These are phyloP conservation scores for Scrobipalpa costella DNA, from an alignment of 2,888 invertebrate genomes.

Conservation along the genomic window DNA sequence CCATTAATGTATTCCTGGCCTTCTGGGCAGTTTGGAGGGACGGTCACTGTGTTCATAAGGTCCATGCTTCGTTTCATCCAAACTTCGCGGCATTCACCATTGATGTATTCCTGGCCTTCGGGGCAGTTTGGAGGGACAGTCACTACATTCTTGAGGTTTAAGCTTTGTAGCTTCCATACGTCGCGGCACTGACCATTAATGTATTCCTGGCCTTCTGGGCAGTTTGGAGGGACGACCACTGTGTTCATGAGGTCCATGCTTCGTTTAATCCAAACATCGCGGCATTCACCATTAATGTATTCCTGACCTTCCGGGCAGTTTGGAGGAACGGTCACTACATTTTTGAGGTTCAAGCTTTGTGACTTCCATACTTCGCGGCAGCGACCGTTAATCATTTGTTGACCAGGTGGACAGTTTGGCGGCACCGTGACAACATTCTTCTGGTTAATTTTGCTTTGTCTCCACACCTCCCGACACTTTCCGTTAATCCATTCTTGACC, in stretches of 20 bases:
- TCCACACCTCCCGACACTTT: slow-evolving; percentile 36
- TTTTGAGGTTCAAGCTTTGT: neutral
- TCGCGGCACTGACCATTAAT: slow-evolving; percentile 36
- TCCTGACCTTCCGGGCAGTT: slow-evolving; percentile 38
- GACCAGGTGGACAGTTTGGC: slow-evolving; percentile 34
- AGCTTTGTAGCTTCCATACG: slow-evolving; percentile 26
- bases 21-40: no score
- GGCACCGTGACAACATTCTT: slow-evolving; percentile 38
- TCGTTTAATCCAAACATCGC: slow-evolving; percentile 32
- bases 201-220: slow-evolving; percentile 32
- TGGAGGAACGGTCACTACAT: slow-evolving; percentile 28
- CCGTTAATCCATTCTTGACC: slow-evolving; percentile 37
- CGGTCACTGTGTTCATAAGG: slow-evolving; percentile 9
- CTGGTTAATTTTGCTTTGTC: neutral
- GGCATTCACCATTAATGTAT: slow-evolving; percentile 35
- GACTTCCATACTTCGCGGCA: slow-evolving; percentile 35
- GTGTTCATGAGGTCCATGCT: slow-evolving; percentile 20
- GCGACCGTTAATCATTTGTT: slow-evolving; percentile 34
- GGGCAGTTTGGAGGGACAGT: slow-evolving; percentile 42
- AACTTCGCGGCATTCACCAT: slow-evolving; percentile 50
- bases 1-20: no score
- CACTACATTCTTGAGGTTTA: slow-evolving; percentile 31
- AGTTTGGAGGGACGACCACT: slow-evolving; percentile 38
- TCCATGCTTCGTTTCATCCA: slow-evolving; percentile 35
- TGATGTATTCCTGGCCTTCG: slow-evolving; percentile 39